Percentiles rank a stretch among this genome's conserved stretches.
These are phyloP conservation scores for Megaceryle maxima DNA, from an alignment of 2,113 vertebrate species.

Conservation along the genomic window DNA sequence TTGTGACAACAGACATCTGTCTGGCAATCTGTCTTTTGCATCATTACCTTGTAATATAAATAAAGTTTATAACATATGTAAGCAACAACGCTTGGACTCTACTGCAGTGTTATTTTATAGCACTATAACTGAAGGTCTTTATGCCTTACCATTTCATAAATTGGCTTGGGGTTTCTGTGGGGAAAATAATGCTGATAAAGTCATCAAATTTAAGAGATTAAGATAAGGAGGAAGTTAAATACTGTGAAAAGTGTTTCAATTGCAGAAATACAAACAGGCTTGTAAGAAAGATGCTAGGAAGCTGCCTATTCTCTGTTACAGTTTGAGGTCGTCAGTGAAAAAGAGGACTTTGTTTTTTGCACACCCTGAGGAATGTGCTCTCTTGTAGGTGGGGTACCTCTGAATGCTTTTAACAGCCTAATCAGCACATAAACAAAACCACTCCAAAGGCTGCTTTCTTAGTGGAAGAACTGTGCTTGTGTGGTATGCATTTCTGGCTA, in stretches of 20 bases:
- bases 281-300: slow-evolving; percentile 9
- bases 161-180: not conserved
- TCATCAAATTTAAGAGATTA: not conserved
- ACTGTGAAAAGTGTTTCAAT: not conserved
- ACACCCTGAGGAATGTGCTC: not conserved
- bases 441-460: slow-evolving; percentile 16
- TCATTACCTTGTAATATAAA: not conserved
- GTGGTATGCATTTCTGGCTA: slow-evolving; percentile 19
- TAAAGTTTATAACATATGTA: not conserved
- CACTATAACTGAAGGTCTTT: not conserved
- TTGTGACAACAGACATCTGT: not conserved
- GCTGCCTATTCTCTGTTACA: not conserved
- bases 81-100: not conserved
- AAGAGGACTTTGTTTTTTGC: not conserved
- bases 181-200: not conserved
- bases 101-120: not conserved
- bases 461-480: not conserved
- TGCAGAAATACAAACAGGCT: not conserved
- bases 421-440: not conserved
- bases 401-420: not conserved
- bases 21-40: not conserved
- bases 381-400: slow-evolving; percentile 34
- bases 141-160: not conserved
- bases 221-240: not conserved
- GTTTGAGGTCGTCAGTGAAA: not conserved